Evolutionary conservation across 2,113 vertebrate species (phyloP).

Genomic region (rat (Rattus norvegicus)): GRCr8 NC_086024.1:29212501-29213000

Average conservation of each 20-base stretch:
- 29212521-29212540: not conserved
- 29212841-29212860: not conserved
- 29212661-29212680: not conserved
- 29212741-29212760: not conserved
- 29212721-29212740: not conserved
- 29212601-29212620: not conserved
- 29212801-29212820: not conserved
- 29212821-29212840: not conserved
- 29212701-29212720: not conserved
- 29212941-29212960: not conserved
- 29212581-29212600: not conserved
- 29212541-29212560: not conserved
- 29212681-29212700: not conserved
- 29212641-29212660: not conserved
- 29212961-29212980: not conserved
- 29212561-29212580: not conserved
- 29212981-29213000: not conserved
- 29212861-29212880: not conserved
- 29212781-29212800: not conserved
- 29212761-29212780: not conserved
- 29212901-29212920: not conserved
- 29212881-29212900: not conserved
- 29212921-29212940: slow-evolving; percentile 12
- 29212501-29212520: not conserved
- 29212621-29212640: not conserved